Evolutionary conservation across 1,140 invertebrate species (phyloP).

Genomic region (Sitobion miscanthi): DNA sequence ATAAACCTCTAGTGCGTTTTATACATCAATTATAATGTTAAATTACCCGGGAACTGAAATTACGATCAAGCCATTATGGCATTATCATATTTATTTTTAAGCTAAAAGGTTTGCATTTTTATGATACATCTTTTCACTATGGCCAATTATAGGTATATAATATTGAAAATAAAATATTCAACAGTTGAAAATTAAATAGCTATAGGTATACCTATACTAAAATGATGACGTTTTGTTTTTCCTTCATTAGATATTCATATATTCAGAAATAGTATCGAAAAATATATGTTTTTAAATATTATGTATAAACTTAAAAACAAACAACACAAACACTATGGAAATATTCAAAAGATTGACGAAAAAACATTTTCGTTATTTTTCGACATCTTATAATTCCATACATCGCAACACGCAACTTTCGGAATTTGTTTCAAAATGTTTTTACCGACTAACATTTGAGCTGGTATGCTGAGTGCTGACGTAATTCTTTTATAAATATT

Average conservation of each 20-base stretch:
- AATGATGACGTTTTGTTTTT: not conserved
- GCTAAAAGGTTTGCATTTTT: not conserved
- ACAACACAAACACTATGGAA: not conserved
- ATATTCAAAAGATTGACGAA: not conserved
- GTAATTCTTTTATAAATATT: not conserved
- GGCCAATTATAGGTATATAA: not conserved
- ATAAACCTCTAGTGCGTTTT: not conserved
- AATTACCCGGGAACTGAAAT: not conserved
- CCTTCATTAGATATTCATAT: not conserved
- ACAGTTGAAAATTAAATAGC: not conserved
- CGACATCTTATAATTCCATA: not conserved
- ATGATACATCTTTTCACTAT: not conserved
- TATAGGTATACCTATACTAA: not conserved
- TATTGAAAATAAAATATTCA: not conserved
- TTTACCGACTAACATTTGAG: not conserved
- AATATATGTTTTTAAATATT: not conserved
- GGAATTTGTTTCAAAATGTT: not conserved
- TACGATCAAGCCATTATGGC: not conserved
- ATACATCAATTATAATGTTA: not conserved
- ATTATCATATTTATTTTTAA: not conserved
- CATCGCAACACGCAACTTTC: not conserved
- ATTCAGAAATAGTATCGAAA: not conserved
- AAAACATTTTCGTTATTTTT: not conserved
- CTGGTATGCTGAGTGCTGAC: not conserved
- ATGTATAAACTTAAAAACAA: not conserved